These are phyloP conservation scores for Steinernema carpocapsae DNA, from an alignment of 2,888 invertebrate species.

Conservation along the genomic window DNA sequence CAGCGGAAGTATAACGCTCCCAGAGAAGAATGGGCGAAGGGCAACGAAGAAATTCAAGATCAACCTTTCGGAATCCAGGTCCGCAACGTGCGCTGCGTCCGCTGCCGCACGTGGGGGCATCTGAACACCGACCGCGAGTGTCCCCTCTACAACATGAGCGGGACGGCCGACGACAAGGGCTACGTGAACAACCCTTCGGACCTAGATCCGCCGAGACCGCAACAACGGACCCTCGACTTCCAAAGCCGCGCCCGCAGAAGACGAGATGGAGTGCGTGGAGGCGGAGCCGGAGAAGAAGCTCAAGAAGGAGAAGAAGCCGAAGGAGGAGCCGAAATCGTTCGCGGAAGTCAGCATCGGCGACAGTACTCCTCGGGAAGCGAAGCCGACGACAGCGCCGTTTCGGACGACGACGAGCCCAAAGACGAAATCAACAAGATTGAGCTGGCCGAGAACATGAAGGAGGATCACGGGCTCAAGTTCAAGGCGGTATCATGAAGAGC, in stretches of 20 bases:
- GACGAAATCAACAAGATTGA: constrained; percentile 52
- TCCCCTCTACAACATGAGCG: constrained; percentile 78
- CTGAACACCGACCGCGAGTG: constrained; percentile 96
- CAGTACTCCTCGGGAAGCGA: constrained; percentile 38
- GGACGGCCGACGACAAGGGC: constrained; percentile 67
- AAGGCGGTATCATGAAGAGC: constrained; percentile 47
- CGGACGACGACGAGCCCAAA: constrained; percentile 49
- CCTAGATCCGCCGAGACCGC: constrained; percentile 50
- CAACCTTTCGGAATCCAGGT: constrained; percentile 75
- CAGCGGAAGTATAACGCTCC: constrained; percentile 98
- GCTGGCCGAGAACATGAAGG: constrained; percentile 63
- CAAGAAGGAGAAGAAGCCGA: constrained; percentile 34
- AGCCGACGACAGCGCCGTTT: constrained; percentile 41
- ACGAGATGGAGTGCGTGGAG: constrained; percentile 7
- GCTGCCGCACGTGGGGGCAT: constrained; percentile 99
- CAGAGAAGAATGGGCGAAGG: constrained; percentile 93
- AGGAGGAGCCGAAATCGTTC: constrained; percentile 8
- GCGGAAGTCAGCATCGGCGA: background rate
- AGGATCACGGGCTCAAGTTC: constrained; percentile 66
- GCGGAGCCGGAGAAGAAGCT: constrained; percentile 34
- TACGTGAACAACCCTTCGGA: constrained; percentile 67
- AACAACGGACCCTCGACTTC: constrained; percentile 33
- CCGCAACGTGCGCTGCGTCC: constrained; percentile 94
- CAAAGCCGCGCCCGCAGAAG: background rate
- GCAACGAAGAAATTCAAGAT: constrained; percentile 93